Percentiles rank a stretch among this genome's conserved stretches.
Evolutionary conservation across 2,113 vertebrate species (phyloP).

Genomic region (Lepidothrix coronata): DNA sequence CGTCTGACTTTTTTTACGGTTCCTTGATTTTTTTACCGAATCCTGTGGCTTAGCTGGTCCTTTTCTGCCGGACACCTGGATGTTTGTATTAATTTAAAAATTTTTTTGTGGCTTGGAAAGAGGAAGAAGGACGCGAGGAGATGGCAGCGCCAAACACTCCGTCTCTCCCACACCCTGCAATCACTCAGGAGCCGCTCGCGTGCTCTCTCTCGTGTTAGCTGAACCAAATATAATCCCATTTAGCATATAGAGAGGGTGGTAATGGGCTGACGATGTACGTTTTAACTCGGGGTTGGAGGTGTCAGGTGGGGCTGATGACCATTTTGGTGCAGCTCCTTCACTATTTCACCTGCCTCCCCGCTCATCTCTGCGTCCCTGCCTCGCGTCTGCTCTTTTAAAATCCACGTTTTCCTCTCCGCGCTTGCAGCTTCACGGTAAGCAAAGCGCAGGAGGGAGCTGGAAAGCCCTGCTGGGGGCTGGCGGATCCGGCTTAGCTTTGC

Average conservation of each 20-base stretch:
- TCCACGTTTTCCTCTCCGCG: not conserved
- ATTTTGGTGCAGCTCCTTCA: not conserved
- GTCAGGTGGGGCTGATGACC: not conserved
- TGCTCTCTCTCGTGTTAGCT: not conserved
- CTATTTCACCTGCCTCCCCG: not conserved
- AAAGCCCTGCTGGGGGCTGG: not conserved
- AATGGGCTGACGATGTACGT: not conserved
- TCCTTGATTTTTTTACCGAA: not conserved
- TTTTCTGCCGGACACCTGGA: not conserved
- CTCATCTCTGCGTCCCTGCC: not conserved
- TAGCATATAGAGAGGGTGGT: constrained; percentile 2
- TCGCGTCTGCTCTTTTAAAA: not conserved
- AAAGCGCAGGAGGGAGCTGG: not conserved
- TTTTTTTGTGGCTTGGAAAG: not conserved
- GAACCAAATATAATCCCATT: constrained; percentile 26
- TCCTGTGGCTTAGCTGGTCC: not conserved
- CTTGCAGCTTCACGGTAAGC: not conserved
- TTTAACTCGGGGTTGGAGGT: not conserved
- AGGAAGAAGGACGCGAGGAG: not conserved
- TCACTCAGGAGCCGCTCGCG: not conserved
- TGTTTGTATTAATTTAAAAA: not conserved
- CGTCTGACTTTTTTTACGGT: not conserved
- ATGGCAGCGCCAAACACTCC: not conserved
- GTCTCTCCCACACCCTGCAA: constrained; percentile 26
- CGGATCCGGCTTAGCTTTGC: not conserved